phyloP scores from a whole-genome alignment of 2,888 invertebrate species.

The Magallana nippona region DNA sequence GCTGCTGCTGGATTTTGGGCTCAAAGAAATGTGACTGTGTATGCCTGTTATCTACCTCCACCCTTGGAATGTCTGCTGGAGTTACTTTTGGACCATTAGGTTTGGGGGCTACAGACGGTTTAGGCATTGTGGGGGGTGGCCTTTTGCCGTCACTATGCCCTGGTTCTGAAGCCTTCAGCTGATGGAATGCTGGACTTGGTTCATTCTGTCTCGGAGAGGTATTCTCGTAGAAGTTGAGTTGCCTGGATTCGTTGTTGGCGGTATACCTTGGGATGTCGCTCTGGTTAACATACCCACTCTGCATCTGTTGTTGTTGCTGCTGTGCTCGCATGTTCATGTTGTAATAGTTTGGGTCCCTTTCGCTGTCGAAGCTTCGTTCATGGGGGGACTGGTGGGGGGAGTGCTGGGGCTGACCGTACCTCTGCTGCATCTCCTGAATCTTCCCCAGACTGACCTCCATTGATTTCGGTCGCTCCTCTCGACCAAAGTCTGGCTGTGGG shows the following conservation, averaged over 20 bases:
- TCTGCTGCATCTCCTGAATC: conserved; percentile 74
- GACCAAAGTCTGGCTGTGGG: conserved; percentile 59
- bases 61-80: conserved; percentile 67
- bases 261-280: conserved; percentile 76
- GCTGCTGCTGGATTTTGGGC: conserved; percentile 52
- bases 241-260: conserved; percentile 67
- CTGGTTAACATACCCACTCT: conserved; percentile 64
- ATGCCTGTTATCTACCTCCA: conserved; percentile 66
- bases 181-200: conserved; percentile 71
- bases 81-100: conserved; percentile 64
- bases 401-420: conserved; percentile 63
- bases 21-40: conserved; percentile 70
- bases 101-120: conserved; percentile 66
- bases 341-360: conserved; percentile 58
- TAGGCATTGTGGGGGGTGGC: conserved; percentile 55
- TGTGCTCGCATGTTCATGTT: conserved; percentile 56
- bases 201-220: conserved; percentile 69
- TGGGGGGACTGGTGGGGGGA: conserved; percentile 54
- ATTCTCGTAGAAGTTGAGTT: conserved; percentile 75
- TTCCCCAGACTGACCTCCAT: conserved; percentile 69
- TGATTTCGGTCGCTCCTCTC: conserved; percentile 67
- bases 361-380: conserved; percentile 63
- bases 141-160: conserved; percentile 57
- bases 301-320: conserved; percentile 52
- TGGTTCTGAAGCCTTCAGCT: conserved; percentile 61